phyloP scores from a whole-genome alignment of 2,888 invertebrate genomes.

The Rhopalosiphum nymphaeae region DNA sequence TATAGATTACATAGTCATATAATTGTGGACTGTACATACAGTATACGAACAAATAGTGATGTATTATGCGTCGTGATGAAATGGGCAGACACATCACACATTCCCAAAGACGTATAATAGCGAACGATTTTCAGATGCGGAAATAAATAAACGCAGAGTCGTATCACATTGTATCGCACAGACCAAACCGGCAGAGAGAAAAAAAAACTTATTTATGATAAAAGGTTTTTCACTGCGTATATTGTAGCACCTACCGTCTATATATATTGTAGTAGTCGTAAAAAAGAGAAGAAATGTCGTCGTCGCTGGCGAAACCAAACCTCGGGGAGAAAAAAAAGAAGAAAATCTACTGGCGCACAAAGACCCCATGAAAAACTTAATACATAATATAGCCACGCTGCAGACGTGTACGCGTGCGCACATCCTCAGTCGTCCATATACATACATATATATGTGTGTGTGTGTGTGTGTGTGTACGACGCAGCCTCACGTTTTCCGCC shows the following conservation, averaged over 20 bases:
- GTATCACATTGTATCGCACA: background rate
- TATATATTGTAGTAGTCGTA: no score
- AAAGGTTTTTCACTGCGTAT: background rate
- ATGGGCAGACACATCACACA: background rate
- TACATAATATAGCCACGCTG: background rate
- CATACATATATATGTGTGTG: background rate
- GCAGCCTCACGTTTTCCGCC: conserved; percentile 28
- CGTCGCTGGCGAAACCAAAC: background rate
- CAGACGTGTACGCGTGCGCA: background rate
- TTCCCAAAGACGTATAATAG: background rate
- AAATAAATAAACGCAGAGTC: background rate
- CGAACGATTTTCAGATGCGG: background rate
- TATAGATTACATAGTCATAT: background rate
- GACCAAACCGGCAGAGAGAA: background rate
- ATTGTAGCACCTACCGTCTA: no score
- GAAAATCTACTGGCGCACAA: conserved; percentile 7
- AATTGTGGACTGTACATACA: background rate
- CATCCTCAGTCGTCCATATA: background rate
- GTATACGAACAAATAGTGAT: background rate
- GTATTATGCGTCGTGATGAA: background rate
- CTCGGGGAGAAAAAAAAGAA: background rate
- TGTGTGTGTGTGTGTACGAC: background rate
- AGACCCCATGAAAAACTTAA: conserved; percentile 6
- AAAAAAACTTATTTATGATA: background rate
- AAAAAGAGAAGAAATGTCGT: background rate